These are phyloP conservation scores for Ernsta delagoae DNA, from an alignment of 2,888 invertebrate species.

Conservation along the genomic window DNA sequence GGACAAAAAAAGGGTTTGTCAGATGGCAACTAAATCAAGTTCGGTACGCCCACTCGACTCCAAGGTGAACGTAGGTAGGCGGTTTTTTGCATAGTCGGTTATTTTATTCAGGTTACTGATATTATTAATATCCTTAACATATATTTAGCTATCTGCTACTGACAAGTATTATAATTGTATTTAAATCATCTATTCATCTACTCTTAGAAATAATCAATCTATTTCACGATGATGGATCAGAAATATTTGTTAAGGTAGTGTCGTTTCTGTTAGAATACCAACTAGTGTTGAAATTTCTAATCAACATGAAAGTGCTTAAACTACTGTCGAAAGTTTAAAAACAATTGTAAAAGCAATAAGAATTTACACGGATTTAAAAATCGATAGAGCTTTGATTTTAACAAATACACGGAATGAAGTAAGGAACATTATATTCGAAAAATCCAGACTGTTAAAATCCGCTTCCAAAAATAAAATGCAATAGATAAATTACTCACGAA, in stretches of 20 bases:
- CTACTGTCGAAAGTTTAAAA: too few species aligned
- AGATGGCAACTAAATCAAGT: conserved; percentile 79
- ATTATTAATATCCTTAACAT: conserved; percentile 56
- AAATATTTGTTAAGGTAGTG: neutral
- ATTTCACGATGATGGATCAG: neutral
- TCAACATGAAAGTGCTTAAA: neutral
- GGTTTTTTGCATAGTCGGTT: conserved; percentile 57
- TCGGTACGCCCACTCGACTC: conserved; percentile 73
- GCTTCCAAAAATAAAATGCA: conserved; percentile 26
- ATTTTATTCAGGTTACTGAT: conserved; percentile 60
- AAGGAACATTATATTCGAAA: neutral
- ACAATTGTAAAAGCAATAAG: neutral
- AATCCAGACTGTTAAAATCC: neutral
- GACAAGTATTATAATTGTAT: neutral
- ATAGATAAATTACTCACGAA: conserved; percentile 23
- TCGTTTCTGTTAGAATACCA: neutral
- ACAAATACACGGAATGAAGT: neutral
- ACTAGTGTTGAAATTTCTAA: neutral
- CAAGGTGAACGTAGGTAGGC: conserved; percentile 76
- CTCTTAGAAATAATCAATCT: neutral
- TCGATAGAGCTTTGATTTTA: neutral
- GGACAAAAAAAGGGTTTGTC: conserved; percentile 83
- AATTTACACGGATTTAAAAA: neutral
- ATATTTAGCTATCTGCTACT: neutral
- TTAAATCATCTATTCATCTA: neutral